Evolutionary conservation across 2,113 vertebrate genomes (phyloP), one percentile per base, ranked within the genome.

Genomic region (Gnathonemus echidnorhynchus): DNA sequence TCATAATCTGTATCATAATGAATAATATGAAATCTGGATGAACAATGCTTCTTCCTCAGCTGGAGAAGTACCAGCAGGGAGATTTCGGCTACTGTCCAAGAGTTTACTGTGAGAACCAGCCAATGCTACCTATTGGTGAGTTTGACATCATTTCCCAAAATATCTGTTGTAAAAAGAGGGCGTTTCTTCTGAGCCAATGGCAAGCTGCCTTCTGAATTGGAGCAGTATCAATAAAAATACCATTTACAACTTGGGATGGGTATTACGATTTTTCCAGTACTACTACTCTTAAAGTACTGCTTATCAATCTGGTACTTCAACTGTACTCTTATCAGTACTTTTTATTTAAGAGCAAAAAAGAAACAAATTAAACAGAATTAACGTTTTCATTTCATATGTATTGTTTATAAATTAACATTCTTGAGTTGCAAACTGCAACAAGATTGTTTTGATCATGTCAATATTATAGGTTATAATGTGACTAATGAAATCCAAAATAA

Each of bases 51-150:
- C 19, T 58, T 5, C 24, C 52, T 56, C 92, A 98, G 98, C 93
- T 98, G 95, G 98, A 98, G 94, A 98, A 98, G 89, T 98, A 98
- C 94, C 98, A 98, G 91, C 98, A 98, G 91, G 98, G 97, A 91
- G 98, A 98, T 92, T 98, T 98, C 90, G 98, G 98, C 89, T 98
- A 98, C 90, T 98, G 98, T 88, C 98, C 98, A 52, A 95, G 97
- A 8, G 98, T 98, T 56, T 98, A 98, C 93, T 98, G 98, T 95
- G 98, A 98, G 95, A 98, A 98, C 94, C 98, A 98, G 95, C 97
- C 97, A 1, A 98, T 98, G 98, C 96, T 98, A 92, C 98, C 98
- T 35, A 98, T 98, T 9, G 98, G 98, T 98, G 92, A 96, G 98
- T 95, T 19, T 52, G 17, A 42, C 46, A 53, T 24, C 10, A 31